phyloP scores from a whole-genome alignment of 2,888 invertebrate species.

The Drosophila dives region DNA sequence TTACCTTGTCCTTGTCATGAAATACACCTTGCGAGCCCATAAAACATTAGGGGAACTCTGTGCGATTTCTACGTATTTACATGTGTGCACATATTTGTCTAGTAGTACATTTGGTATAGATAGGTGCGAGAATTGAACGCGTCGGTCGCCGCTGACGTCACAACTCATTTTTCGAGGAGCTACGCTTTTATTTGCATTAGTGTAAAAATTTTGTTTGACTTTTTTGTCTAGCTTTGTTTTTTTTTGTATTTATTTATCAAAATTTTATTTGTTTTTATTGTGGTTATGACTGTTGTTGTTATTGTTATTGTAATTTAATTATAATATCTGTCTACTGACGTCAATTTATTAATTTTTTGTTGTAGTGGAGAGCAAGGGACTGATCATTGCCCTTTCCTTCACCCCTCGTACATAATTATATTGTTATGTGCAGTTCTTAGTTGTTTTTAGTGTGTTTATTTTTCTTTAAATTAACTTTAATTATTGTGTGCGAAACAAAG shows the following conservation, averaged over 20 bases:
- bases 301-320: conserved; percentile 62
- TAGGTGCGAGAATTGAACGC: conserved; percentile 46
- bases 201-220: conserved; percentile 60
- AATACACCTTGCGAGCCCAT: conserved; percentile 49
- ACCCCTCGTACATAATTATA: conserved; percentile 23
- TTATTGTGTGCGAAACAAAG: conserved; percentile 26
- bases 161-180: conserved; percentile 2
- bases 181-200: conserved; percentile 55
- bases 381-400: conserved; percentile 32
- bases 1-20: conserved; percentile 26
- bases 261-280: conserved; percentile 21
- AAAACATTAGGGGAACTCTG: conserved; percentile 6
- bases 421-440: conserved; percentile 32
- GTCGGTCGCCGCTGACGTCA: conserved; percentile 47
- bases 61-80: conserved; percentile 3
- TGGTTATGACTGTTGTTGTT: conserved; percentile 4
- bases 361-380: conserved; percentile 29
- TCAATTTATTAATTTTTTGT: conserved; percentile 66
- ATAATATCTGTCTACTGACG: conserved; percentile 72
- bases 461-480: conserved; percentile 58
- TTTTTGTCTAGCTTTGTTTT: conserved; percentile 49
- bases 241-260: conserved; percentile 40
- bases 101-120: neutral
- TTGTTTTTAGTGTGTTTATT: conserved; percentile 46
- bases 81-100: conserved; percentile 2